Conservation (phyloP, 2,113 vertebrate species). For the Thryonomys swinderianus region DNA sequence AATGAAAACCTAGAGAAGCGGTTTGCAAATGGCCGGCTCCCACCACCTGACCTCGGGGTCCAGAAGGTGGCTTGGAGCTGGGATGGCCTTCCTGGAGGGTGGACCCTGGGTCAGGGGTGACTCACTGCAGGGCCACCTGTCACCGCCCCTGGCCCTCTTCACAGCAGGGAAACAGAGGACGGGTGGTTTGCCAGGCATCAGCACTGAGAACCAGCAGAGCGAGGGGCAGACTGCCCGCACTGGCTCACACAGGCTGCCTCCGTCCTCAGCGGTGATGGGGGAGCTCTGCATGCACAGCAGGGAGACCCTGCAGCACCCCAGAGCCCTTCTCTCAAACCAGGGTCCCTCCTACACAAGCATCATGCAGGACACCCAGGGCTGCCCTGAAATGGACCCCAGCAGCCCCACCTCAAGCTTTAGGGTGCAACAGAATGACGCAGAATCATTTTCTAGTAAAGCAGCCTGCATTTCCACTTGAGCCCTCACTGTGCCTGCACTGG, state of each 20-base stretch:
- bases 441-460: neutral
- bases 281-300: neutral
- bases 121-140: accelerated
- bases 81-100: neutral
- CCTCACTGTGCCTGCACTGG: neutral
- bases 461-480: neutral
- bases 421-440: neutral
- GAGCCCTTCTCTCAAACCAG: neutral
- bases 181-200: neutral
- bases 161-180: neutral
- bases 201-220: neutral
- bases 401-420: neutral
- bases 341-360: neutral
- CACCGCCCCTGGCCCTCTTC: neutral
- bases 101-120: neutral
- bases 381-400: neutral
- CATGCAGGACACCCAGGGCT: neutral
- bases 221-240: neutral
- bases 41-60: neutral
- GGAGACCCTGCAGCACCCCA: neutral
- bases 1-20: neutral
- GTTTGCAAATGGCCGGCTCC: neutral
- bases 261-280: accelerated
- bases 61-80: neutral
- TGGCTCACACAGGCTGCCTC: no score